Base-by-base conservation (phyloP, 2,888 invertebrate species). In the Pyrrhosoma nymphula region DNA sequence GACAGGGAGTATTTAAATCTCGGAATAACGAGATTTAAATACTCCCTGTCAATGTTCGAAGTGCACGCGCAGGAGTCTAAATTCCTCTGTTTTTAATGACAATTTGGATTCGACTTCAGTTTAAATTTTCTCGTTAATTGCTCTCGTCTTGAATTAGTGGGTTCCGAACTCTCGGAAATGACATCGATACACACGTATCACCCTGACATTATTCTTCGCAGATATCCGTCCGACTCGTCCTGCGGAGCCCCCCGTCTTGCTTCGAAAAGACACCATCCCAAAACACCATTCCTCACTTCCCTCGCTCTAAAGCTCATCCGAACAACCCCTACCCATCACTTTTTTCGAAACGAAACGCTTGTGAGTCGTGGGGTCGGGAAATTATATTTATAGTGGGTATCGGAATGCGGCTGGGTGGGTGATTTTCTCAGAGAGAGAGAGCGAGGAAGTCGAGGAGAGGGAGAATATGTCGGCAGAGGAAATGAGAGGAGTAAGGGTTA, bases 311-410 rank as follows among this genome's bases (percentile, higher is more conserved):
- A n/a, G n/a, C n/a, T 20, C 69, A 69, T 69, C 69, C 16, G 20
- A 60, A n/a, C 82, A 30, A 35, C 82, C 18, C 26, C 8, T 8
- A 47, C 47, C 47, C 47, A 8, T 47, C 18, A 60, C 12, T 60
- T 60, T 60, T 60, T 60, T 60, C 35, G 82, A 82, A n/a, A 35
- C 12, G 82, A 82, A 82, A 82, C 82, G 82, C 35, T 82, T 82
- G 82, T 26, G 69, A 69, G 69, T 69, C 26, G 69, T 69, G 82
- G 82, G 82, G 82, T 82, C 82, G 75, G 75, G 93, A 35, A 91
- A 91, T 91, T 56, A 93, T 69, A 93, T 93, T 93, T 93, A 93
- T 93, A 93, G 93, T 69, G 93, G 93, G 69, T 69, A 69, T 63
- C 47, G 93, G 93, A 93, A 93, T 93, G 93, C 93, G 75, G 47